Evolutionary conservation across 2,113 vertebrate species (phyloP).

Genomic region (Aramus guarauna): DNA sequence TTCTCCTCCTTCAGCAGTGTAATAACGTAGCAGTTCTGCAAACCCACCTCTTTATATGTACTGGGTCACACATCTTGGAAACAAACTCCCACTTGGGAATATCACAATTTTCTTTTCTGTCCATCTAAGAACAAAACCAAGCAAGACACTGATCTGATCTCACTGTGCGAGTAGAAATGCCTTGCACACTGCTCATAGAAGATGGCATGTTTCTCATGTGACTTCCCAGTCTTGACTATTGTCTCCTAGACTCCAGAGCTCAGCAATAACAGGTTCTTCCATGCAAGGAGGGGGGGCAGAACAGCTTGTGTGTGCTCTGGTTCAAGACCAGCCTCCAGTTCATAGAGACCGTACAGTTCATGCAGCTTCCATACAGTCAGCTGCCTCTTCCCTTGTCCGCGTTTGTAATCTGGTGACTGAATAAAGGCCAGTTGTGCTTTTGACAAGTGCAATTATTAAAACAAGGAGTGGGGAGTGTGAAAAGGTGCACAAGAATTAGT

Average conservation of each 20-base stretch:
- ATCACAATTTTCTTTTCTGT: not conserved
- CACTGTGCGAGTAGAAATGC: accelerated
- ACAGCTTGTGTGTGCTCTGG: not conserved
- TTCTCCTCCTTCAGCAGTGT: not conserved
- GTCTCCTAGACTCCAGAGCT: not conserved
- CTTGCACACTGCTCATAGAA: not conserved
- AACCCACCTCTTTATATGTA: not conserved
- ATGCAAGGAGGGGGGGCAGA: not conserved
- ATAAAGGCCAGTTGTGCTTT: not conserved
- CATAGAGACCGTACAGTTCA: too few species aligned
- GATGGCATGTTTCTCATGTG: not conserved
- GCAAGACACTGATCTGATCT: not conserved
- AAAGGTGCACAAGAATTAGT: not conserved
- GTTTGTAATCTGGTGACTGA: not conserved
- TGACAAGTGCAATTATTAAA: not conserved
- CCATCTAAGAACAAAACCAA: not conserved
- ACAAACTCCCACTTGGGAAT: not conserved
- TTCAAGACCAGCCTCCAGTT: not conserved
- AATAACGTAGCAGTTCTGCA: not conserved
- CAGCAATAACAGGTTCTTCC: not conserved
- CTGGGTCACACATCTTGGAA: not conserved
- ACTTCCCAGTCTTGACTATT: not conserved
- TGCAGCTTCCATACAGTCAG: not conserved
- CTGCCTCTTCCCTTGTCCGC: not conserved
- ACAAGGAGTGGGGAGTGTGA: not conserved